A percentile compares a stretch with the other conserved stretches of the same genome.
These are phyloP conservation scores for Rhamnusium bicolor DNA, from an alignment of 2,888 invertebrate species.

Conservation along the genomic window DNA sequence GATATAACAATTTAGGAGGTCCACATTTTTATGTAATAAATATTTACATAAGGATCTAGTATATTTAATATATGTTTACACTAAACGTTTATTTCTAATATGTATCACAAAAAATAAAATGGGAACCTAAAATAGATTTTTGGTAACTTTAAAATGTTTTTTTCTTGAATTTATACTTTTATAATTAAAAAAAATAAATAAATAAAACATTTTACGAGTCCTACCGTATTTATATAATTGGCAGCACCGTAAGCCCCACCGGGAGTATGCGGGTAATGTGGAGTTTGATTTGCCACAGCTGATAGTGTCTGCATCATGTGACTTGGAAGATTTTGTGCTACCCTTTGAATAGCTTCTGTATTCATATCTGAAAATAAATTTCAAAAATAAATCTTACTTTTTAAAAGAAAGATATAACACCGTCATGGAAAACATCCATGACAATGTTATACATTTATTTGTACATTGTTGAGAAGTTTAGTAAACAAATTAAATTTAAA, in stretches of 20 bases:
- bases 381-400: slow-evolving; percentile 12
- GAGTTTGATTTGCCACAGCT: slow-evolving; percentile 81
- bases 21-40: too few relatives aligned
- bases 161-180: too few relatives aligned
- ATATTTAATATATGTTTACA: too few relatives aligned
- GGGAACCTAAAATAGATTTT: too few relatives aligned
- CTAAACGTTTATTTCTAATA: too few relatives aligned
- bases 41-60: too few relatives aligned
- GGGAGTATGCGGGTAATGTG: slow-evolving; percentile 83
- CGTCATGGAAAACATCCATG: too few relatives aligned
- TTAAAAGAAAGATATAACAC: not conserved
- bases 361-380: slow-evolving; percentile 72
- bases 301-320: slow-evolving; percentile 82
- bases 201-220: slow-evolving; percentile 35
- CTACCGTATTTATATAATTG: slow-evolving; percentile 83
- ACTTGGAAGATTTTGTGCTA: slow-evolving; percentile 80
- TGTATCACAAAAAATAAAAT: too few relatives aligned
- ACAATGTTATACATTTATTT: too few relatives aligned
- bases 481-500: not conserved
- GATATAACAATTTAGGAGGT: too few relatives aligned
- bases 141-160: too few relatives aligned
- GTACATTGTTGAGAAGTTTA: too few relatives aligned
- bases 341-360: slow-evolving; percentile 80
- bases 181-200: not conserved
- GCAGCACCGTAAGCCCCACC: slow-evolving; percentile 77